Conservation (phyloP, 2,888 invertebrate species). For the Ochlodes sylvanus region DNA sequence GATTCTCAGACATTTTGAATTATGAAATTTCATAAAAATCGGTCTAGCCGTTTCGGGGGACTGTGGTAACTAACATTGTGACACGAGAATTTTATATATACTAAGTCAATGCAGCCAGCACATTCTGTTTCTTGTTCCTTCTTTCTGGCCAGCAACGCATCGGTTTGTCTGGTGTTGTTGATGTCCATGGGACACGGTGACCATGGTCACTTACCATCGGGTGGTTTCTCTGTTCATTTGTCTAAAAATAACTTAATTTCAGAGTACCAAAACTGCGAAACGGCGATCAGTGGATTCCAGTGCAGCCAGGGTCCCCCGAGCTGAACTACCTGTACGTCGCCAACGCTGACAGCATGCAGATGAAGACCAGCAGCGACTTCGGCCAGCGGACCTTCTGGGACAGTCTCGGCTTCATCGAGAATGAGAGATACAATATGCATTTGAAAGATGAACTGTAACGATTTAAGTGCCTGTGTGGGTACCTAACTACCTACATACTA, state of each 20-base stretch:
- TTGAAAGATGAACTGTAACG: conserved; percentile 71
- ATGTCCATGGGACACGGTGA: too few species aligned
- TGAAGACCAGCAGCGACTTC: conserved; percentile 77
- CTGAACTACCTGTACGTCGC: conserved; percentile 82
- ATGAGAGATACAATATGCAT: conserved; percentile 72
- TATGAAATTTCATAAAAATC: too few species aligned
- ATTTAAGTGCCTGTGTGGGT: background rate
- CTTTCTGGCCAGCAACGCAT: too few species aligned
- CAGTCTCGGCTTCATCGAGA: conserved; percentile 85
- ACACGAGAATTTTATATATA: too few species aligned
- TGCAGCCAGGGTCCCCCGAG: conserved; percentile 70
- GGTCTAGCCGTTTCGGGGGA: too few species aligned
- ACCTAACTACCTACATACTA: background rate
- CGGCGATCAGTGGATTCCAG: conserved; percentile 74
- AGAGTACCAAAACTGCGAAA: conserved; percentile 71
- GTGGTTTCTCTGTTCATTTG: too few species aligned
- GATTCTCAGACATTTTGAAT: too few species aligned
- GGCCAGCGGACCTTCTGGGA: conserved; percentile 87
- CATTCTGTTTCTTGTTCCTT: too few species aligned
- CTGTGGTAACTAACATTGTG: too few species aligned
- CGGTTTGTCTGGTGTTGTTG: too few species aligned
- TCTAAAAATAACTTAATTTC: conserved; percentile 40
- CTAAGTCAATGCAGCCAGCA: too few species aligned
- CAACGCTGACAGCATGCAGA: conserved; percentile 69
- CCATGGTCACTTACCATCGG: too few species aligned